These are phyloP conservation scores for Pao palembangensis DNA, from an alignment of 2,113 vertebrate genomes.

Conservation along the genomic window DNA sequence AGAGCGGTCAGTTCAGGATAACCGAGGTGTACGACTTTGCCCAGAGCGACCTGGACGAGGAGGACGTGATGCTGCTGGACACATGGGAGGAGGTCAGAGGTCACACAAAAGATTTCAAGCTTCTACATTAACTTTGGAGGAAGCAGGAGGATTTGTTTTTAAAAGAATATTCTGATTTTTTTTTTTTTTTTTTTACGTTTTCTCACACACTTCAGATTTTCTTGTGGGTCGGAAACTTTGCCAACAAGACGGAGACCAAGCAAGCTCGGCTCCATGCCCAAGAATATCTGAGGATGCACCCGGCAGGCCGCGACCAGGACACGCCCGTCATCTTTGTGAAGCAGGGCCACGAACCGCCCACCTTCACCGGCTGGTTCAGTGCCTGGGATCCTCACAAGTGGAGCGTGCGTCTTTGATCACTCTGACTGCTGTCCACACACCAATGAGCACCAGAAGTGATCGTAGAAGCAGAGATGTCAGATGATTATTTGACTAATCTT, in stretches of 20 bases:
- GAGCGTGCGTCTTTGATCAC: constrained; percentile 80
- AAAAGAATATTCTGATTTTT: not conserved
- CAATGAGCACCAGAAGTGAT: not conserved
- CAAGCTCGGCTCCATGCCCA: constrained; percentile 70
- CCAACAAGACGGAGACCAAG: constrained; percentile 79
- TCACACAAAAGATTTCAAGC: not conserved
- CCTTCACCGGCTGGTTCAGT: constrained; percentile 89
- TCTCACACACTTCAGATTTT: constrained; percentile 74
- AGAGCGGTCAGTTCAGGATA: constrained; percentile 83
- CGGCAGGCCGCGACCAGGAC: constrained; percentile 78
- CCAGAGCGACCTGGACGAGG: constrained; percentile 88
- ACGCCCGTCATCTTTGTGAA: constrained; percentile 81
- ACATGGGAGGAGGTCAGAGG: constrained; percentile 90
- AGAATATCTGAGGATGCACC: constrained; percentile 84
- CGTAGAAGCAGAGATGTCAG: not conserved
- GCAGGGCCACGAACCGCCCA: constrained; percentile 84
- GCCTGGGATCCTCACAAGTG: constrained; percentile 91
- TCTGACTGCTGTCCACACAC: too few species aligned
- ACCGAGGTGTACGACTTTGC: constrained; percentile 81
- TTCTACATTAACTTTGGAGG: too few species aligned
- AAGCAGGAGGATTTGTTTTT: too few species aligned
- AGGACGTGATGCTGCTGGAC: constrained; percentile 89
- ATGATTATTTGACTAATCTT: constrained; percentile 3
- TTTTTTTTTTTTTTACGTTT: not conserved
- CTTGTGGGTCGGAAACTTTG: constrained; percentile 83